Evolutionary conservation across 1,140 invertebrate species (phyloP), one percentile per base, ranked within the genome.

Genomic region (Lanistes nyassanus): DNA sequence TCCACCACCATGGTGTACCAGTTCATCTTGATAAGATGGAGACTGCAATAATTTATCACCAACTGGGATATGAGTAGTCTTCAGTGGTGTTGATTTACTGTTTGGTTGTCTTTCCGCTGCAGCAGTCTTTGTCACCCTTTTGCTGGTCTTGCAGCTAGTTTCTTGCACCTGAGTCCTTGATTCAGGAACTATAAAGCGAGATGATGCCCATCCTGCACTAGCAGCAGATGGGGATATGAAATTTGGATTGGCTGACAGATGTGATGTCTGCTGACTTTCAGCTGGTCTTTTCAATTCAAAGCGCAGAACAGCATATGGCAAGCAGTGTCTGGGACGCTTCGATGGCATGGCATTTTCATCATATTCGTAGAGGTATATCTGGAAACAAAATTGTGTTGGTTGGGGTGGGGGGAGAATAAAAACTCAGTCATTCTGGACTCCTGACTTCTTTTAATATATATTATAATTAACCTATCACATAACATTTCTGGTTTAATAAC

Each of bases 341-440:
- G 76, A 58, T 21, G 81, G 79, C 66, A 79, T 68, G 58, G 76
- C 82, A 53, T 82, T 79, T 37, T 84, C 81, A 62, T 77, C 76
- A 70, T 84, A 84, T 60, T 84, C 83, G 69, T 81, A 84, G 53
- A 84, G 39, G 65, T 77, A 84, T 26, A 84, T 77, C 83, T 84
- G 66, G n/a, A 77, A 78, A 60, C 55, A 77, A 29, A 66, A 51
- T n/a, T n/a, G n/a, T n/a, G n/a, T n/a, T n/a, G n/a, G n/a, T n/a
- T n/a, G n/a, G n/a, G n/a, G n/a, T n/a, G n/a, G n/a, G n/a, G n/a
- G n/a, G n/a, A 66, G 16, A 26, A 21, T 67, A 13, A 5, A 29
- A 29, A 5, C 29, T 4, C 29, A 39, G 5, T 64, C 34, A 3
- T 64, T 64, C n/a, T 2, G 11, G 23, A 19, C 5, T 26, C n/a